A percentile compares a stretch with the other conserved stretches of the same genome.
phyloP scores from a whole-genome alignment of 1,140 invertebrate species.

The Ectropis grisescens region DNA sequence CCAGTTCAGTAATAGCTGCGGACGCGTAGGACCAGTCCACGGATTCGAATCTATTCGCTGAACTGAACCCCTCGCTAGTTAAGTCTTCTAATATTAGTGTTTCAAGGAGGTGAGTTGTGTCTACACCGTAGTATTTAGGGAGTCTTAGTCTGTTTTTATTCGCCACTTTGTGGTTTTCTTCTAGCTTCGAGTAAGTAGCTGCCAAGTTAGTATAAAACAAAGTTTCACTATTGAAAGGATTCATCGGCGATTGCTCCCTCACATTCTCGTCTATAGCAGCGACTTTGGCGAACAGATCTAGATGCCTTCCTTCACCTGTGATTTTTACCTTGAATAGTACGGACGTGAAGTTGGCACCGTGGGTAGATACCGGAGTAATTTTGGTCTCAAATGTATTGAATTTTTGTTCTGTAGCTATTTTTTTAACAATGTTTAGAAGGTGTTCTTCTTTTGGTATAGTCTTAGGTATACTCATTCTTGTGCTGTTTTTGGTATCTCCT shows the following conservation, averaged over 20 bases:
- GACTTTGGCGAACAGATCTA: constrained; percentile 45
- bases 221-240: constrained; percentile 25
- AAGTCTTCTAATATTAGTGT: constrained; percentile 39
- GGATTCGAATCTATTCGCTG: constrained; percentile 21
- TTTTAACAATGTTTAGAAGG: too few relatives aligned
- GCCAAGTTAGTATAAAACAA: constrained; percentile 27
- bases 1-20: constrained; percentile 21
- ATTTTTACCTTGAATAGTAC: constrained; percentile 12
- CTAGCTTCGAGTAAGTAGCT: constrained; percentile 24
- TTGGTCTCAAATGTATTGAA: too few relatives aligned
- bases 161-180: constrained; percentile 22
- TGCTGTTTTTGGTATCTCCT: too few relatives aligned
- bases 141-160: constrained; percentile 23
- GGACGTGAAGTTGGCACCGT: constrained; percentile 30
- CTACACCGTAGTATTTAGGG: constrained; percentile 30
- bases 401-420: too few relatives aligned
- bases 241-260: constrained; percentile 15
- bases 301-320: too few relatives aligned
- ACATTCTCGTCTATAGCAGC: constrained; percentile 19
- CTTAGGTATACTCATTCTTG: too few relatives aligned
- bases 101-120: constrained; percentile 15
- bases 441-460: too few relatives aligned
- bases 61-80: constrained; percentile 18
- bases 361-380: not conserved
- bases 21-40: constrained; percentile 33